Base-by-base conservation (phyloP, 2,797 vertebrate genomes). In the Pogoniulus pusillus region DNA sequence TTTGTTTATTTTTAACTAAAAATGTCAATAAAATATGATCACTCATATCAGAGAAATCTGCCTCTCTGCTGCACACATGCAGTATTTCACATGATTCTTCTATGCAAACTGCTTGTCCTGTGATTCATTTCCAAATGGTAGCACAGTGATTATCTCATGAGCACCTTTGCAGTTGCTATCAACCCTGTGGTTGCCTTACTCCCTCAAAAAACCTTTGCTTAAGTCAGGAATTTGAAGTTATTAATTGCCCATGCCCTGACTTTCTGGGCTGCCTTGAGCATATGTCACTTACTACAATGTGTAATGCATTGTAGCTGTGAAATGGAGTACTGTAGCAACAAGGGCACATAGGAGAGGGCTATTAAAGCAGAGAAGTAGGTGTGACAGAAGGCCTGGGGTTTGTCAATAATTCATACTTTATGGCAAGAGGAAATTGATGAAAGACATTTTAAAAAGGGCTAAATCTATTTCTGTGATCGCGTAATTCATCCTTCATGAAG, bases 361-460 rank as follows among this genome's bases (percentile, higher is more conserved):
- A 68, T 45, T 77, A 93, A 90, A 91, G 45, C 65, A 55, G 68
- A 69, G 70, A n/a, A n/a, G 72, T 5, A 85, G 86, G 90, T 85
- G 90, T 85, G 88, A 93, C 81, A 90, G 83, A 68, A 79, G 78
- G 55, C 79, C 69, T 85, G 72, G 78, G 68, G 72, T 93, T 89
- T 89, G 86, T 87, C 93, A 91, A 93, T 93, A 94, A 90, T 41
- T 93, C 86, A 74, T 69, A 29, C 45, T 82, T 91, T 75, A 89
- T 60, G 39, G 83, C 32, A 76, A 86, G 29, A 70, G 58, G 45
- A 92, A 92, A 91, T 76, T 91, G 83, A 88, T 92, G 93, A 90
- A 91, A 90, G 30, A 29, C 81, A 64, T 76, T 92, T 92, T 91
- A 9, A 93, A 89, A 90, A 79, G 68, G 82, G 74, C 51, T 90